Evolutionary conservation across 2,113 vertebrate species (phyloP).

Genomic region (Panthera uncia): DNA sequence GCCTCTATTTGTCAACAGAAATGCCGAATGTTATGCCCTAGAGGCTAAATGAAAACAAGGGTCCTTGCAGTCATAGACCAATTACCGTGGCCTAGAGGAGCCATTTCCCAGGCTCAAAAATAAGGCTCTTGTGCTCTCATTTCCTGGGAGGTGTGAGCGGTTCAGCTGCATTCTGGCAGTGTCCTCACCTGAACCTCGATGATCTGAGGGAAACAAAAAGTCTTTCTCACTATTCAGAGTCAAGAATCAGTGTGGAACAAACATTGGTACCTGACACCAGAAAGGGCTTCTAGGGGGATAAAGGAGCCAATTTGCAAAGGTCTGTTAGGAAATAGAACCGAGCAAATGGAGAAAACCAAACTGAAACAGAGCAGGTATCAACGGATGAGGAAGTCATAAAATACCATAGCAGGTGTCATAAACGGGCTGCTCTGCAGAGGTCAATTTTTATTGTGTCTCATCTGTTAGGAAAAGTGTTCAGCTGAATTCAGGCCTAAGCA

Average conservation of each 20-base stretch:
- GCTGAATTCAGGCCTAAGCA: not conserved
- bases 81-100: not conserved
- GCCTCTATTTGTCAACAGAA: not conserved
- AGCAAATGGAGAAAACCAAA: not conserved
- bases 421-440: not conserved
- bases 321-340: not conserved
- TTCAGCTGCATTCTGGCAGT: not conserved
- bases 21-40: not conserved
- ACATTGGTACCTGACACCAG: not conserved
- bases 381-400: not conserved
- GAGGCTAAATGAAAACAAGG: not conserved
- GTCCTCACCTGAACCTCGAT: not conserved
- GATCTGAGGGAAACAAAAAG: slow-evolving; percentile 26
- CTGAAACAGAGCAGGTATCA: not conserved
- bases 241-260: slow-evolving; percentile 15
- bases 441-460: not conserved
- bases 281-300: not conserved
- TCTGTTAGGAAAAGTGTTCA: not conserved
- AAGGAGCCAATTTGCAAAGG: slow-evolving; percentile 10
- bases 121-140: not conserved
- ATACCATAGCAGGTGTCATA: not conserved
- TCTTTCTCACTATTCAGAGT: not conserved
- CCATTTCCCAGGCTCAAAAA: not conserved
- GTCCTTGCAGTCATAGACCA: not conserved
- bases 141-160: not conserved